Evolutionary conservation across 2,113 vertebrate genomes (phyloP).

Genomic region (Circaetus gallicus): DNA sequence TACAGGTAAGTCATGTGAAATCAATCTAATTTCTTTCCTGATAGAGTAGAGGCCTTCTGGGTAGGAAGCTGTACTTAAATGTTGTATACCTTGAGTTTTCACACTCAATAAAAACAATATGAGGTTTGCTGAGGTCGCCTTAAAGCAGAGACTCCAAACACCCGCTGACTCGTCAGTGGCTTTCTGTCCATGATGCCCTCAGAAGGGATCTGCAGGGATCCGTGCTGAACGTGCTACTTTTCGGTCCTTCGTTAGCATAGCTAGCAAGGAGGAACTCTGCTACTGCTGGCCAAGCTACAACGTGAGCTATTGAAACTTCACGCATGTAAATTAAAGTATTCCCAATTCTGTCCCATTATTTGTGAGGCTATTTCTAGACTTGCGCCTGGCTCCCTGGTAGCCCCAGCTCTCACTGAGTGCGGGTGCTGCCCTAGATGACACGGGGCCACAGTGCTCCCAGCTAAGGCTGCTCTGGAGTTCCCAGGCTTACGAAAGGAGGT

Average conservation of each 20-base stretch:
- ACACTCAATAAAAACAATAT: not conserved
- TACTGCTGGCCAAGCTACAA: not conserved
- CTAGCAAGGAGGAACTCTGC: not conserved
- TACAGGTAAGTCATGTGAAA: not conserved
- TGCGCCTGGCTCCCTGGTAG: not conserved
- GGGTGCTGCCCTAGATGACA: not conserved
- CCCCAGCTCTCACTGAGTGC: not conserved
- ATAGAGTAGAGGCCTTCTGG: not conserved
- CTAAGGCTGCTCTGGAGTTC: not conserved
- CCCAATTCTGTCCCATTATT: not conserved
- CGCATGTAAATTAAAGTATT: not conserved
- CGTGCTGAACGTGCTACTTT: not conserved
- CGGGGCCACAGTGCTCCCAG: not conserved
- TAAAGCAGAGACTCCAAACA: not conserved
- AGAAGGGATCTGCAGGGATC: not conserved
- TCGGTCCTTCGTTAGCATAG: accelerated
- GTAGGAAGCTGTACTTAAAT: not conserved
- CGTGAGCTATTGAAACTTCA: accelerated
- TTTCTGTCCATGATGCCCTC: not conserved
- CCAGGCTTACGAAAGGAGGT: not conserved
- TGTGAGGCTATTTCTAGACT: not conserved
- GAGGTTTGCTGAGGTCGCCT: not conserved
- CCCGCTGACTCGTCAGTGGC: not conserved
- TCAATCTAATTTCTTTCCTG: not conserved
- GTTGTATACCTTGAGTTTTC: not conserved